Evolutionary conservation across 2,113 vertebrate genomes (phyloP).

Genomic region (Ailurus styani): DNA sequence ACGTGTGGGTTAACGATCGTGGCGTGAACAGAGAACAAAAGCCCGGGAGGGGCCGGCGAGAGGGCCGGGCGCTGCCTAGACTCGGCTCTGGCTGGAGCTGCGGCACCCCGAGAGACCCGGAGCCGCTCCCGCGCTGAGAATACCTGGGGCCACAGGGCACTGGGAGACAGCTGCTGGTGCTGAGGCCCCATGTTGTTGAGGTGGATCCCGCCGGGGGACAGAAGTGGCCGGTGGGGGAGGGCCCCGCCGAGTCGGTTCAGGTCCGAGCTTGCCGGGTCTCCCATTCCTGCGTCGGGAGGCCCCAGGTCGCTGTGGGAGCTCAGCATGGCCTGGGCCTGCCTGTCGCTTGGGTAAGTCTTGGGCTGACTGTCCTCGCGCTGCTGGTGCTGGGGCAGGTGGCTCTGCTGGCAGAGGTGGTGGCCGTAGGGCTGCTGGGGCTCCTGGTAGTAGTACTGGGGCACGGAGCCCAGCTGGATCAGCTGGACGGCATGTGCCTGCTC

Average conservation of each 20-base stretch:
- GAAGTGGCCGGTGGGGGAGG: conserved; percentile 76
- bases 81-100: not conserved
- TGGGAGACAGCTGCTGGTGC: conserved; percentile 81
- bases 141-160: conserved; percentile 83
- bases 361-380: conserved; percentile 74
- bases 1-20: not conserved
- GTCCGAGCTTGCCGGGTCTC: conserved; percentile 68
- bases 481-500: conserved; percentile 83
- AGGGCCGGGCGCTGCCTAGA: not conserved
- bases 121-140: not conserved
- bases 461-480: conserved; percentile 84
- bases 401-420: conserved; percentile 81
- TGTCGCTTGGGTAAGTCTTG: conserved; percentile 79
- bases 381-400: conserved; percentile 78
- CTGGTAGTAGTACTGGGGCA: conserved; percentile 86
- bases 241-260: conserved; percentile 70
- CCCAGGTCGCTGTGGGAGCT: conserved; percentile 78
- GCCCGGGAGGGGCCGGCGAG: not conserved
- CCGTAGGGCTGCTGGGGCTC: conserved; percentile 82
- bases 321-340: conserved; percentile 70
- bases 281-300: conserved; percentile 70
- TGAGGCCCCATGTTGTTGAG: conserved; percentile 80
- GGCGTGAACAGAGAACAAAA: not conserved
- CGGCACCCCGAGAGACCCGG: accelerated
- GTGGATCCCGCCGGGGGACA: conserved; percentile 75